Percentiles rank a stretch among this genome's conserved stretches.
Evolutionary conservation across 2,888 invertebrate genomes (phyloP).

Genomic region (Eupithecia insigniata): DNA sequence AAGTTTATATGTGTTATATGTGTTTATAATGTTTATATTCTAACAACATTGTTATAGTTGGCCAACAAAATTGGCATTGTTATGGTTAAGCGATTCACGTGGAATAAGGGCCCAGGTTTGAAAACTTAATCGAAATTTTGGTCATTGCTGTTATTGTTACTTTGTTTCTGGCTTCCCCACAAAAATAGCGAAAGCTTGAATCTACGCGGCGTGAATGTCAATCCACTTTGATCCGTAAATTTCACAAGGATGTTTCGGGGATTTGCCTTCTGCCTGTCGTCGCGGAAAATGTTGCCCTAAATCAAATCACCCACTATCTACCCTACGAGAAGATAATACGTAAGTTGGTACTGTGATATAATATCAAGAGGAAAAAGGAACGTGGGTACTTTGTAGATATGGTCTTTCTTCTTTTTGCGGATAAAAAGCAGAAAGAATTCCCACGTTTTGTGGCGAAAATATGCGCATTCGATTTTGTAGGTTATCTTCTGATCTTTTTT

Average conservation of each 20-base stretch:
- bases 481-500: not conserved
- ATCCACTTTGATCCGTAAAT: conserved; percentile 56
- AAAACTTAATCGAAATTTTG: not conserved
- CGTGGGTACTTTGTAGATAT: not conserved
- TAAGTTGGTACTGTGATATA: conserved; percentile 10
- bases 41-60: too few species aligned
- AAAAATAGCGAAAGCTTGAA: conserved; percentile 15
- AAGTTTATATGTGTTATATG: too few species aligned
- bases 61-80: too few species aligned
- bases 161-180: not conserved
- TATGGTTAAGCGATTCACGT: too few species aligned
- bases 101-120: too few species aligned
- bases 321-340: conserved; percentile 14
- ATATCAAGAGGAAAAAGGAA: conserved; percentile 6
- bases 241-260: conserved; percentile 49
- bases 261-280: conserved; percentile 17
- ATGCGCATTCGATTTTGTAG: conserved; percentile 3
- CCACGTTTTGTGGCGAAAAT: not conserved
- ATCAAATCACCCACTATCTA: conserved; percentile 21
- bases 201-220: conserved; percentile 42
- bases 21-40: too few species aligned
- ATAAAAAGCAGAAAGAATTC: not conserved
- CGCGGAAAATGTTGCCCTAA: conserved; percentile 18
- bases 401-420: conserved; percentile 3
- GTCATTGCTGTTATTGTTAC: not conserved